Base-by-base conservation (phyloP, 1,140 invertebrate genomes). In the Acromyrmex heyeri region DNA sequence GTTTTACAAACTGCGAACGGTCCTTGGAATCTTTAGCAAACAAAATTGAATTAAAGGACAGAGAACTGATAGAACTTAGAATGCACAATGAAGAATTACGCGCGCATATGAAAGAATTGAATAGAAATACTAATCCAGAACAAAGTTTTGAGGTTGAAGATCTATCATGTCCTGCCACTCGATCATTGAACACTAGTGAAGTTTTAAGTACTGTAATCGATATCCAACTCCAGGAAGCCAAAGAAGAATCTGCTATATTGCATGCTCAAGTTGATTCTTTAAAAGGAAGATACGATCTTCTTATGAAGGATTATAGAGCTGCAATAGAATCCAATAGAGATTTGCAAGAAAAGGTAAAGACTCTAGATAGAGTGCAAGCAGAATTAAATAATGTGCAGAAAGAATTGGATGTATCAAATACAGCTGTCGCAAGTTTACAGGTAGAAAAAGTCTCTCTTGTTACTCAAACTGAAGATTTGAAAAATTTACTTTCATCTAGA, bases 181-280 rank as follows among this genome's bases (percentile, higher is more conserved):
- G 61, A 4, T 65, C 75, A 0, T 86, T 90, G 0, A 88, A 91
- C n/a, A 87, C 59, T 14, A 94, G 92, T 64, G 95, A 95, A 87
- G 88, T 86, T 65, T 55, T 95, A 21, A 95, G 94, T 91, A 93
- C 94, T 16, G 93, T 95, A 6, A 88, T 95, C 27, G 95, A 95
- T 5, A 93, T 95, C 48, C 95, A 95, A 50, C 86, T 95, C 4
- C 87, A 93, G 73, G 95, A 95, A 79, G 92, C 93, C 0, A 93
- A 92, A 79, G 86, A 93, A 77, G 94, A 95, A 78, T 90, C 91
- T 8, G 73, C 86, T 3, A 87, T 88, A 27, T 55, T 95, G 7
- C 88, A 86, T 76, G 62, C 57, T n/a, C 88, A 94, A 67, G 55
- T 94, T 44, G 85, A 91, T 27, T 48, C 55, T 61, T 64, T 86